Conservation (phyloP, 2,888 invertebrate species). For the Exocentrus adspersus region DNA sequence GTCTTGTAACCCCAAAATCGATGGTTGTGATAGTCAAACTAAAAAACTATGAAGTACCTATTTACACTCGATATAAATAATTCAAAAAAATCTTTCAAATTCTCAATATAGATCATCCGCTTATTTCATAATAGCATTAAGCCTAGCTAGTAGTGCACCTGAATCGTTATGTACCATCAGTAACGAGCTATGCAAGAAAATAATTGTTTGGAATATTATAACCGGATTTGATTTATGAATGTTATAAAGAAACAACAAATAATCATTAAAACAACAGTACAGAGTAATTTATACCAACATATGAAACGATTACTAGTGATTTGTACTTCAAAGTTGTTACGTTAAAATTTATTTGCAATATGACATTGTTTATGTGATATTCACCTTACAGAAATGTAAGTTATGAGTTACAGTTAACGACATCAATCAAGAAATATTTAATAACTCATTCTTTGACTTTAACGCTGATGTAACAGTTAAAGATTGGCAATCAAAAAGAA, state of each 20-base stretch:
- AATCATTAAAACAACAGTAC: slow-evolving; percentile 4
- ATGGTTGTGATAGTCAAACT: too few relatives aligned
- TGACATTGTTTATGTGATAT: slow-evolving; percentile 33
- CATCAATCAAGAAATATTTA: slow-evolving; percentile 8
- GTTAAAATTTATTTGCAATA: slow-evolving; percentile 32
- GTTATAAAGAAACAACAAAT: not conserved
- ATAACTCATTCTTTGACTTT: slow-evolving; percentile 7
- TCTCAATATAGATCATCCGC: too few relatives aligned
- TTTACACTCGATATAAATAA: too few relatives aligned
- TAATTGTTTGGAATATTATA: too few relatives aligned
- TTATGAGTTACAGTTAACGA: slow-evolving; percentile 25
- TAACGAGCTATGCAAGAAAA: too few relatives aligned
- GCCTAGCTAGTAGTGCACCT: too few relatives aligned
- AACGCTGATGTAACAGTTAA: not conserved
- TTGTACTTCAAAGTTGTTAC: slow-evolving; percentile 29
- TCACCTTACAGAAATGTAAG: slow-evolving; percentile 29
- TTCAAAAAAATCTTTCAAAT: too few relatives aligned
- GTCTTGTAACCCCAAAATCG: too few relatives aligned
- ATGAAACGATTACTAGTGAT: slow-evolving; percentile 14
- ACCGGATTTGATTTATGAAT: not conserved
- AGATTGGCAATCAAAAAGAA: too few relatives aligned
- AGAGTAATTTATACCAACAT: slow-evolving; percentile 11
- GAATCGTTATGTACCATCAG: too few relatives aligned
- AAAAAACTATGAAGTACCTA: too few relatives aligned
- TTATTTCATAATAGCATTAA: too few relatives aligned